A percentile compares a stretch with the other conserved stretches of the same genome.
phyloP scores from a whole-genome alignment of 2,888 invertebrate genomes.

The Melipona bicolor region DNA sequence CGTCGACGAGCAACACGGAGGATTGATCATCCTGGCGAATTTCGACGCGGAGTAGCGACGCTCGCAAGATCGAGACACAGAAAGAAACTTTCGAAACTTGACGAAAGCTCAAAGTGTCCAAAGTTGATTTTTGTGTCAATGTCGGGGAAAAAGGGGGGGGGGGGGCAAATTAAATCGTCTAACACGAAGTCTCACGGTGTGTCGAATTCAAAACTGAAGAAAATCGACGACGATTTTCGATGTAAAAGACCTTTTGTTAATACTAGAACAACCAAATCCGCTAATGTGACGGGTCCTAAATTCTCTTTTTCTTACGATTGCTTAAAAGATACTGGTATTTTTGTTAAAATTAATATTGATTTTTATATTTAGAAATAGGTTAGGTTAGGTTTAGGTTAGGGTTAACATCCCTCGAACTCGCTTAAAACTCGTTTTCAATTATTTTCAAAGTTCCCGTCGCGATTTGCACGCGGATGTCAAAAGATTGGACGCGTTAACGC shows the following conservation, averaged over 20 bases:
- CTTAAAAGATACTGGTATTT: too few relatives aligned
- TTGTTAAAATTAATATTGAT: too few relatives aligned
- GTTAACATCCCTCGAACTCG: too few relatives aligned
- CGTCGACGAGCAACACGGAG: neutral
- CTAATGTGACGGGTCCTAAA: too few relatives aligned
- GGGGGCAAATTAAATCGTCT: neutral
- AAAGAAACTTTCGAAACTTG: neutral
- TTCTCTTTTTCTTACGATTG: too few relatives aligned
- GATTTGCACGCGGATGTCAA: neutral
- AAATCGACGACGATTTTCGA: neutral
- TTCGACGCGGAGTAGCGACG: neutral
- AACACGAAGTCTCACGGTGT: slow-evolving; percentile 10
- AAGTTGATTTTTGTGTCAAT: slow-evolving; percentile 1
- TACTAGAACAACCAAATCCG: too few relatives aligned
- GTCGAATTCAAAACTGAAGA: neutral
- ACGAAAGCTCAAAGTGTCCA: neutral
- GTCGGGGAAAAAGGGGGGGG: neutral
- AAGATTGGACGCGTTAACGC: neutral
- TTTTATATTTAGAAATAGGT: too few relatives aligned
- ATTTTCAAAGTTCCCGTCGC: neutral
- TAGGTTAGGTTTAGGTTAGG: too few relatives aligned
- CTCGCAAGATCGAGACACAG: neutral
- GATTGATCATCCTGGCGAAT: neutral
- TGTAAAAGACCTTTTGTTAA: too few relatives aligned
- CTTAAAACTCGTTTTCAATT: neutral